Percentiles rank a stretch among this genome's conserved stretches.
phyloP scores from a whole-genome alignment of 1,140 invertebrate species.

The Anastrepha ludens region DNA sequence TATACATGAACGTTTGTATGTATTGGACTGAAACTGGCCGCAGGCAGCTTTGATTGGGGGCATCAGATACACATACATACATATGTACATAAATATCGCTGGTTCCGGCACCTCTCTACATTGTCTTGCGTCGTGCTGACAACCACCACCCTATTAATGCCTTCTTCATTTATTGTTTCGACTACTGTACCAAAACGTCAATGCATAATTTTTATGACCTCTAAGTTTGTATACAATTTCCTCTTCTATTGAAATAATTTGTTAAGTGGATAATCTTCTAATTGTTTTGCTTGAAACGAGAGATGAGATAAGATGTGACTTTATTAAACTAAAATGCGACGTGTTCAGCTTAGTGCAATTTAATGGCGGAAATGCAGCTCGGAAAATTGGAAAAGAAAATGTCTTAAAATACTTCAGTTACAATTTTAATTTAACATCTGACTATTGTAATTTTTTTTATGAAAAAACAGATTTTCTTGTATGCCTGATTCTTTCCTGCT shows the following conservation, averaged over 20 bases:
- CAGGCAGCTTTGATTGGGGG: constrained; percentile 10
- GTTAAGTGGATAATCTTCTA: constrained; percentile 23
- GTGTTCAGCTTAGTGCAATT: background rate
- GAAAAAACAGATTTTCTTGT: too few relatives aligned
- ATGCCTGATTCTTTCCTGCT: too few relatives aligned
- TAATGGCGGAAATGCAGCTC: background rate
- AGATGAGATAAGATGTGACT: background rate
- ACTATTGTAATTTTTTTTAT: too few relatives aligned
- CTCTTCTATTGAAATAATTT: constrained; percentile 15
- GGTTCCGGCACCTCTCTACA: background rate
- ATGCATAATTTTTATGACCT: constrained; percentile 48
- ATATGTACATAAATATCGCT: too few relatives aligned
- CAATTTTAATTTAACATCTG: too few relatives aligned
- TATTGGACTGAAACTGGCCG: background rate
- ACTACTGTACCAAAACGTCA: background rate
- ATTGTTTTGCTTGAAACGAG: constrained; percentile 1
- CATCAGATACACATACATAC: background rate
- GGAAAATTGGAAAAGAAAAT: too few relatives aligned
- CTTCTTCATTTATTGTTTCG: background rate
- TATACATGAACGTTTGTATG: background rate
- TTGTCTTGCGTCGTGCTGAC: background rate
- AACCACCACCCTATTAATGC: background rate
- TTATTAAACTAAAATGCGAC: too few relatives aligned
- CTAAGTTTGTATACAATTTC: constrained; percentile 6
- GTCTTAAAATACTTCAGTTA: too few relatives aligned